phyloP scores from a whole-genome alignment of 1,140 invertebrate species.

The Scaptomyza montana region DNA sequence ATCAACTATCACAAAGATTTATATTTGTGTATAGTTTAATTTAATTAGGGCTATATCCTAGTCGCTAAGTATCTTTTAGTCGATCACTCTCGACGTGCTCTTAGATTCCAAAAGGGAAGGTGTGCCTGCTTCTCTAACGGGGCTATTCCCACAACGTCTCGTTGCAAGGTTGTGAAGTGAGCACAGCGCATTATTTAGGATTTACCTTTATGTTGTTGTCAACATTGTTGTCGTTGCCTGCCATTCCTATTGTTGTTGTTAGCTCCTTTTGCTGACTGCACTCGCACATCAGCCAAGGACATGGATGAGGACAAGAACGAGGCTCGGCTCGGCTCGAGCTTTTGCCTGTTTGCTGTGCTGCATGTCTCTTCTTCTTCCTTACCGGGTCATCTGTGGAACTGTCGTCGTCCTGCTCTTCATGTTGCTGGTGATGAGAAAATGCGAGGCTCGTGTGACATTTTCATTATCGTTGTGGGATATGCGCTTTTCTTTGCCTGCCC shows the following conservation, averaged over 20 bases:
- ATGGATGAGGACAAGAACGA: constrained; percentile 9
- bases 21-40: too few species aligned
- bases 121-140: constrained; percentile 1
- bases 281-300: constrained; percentile 35
- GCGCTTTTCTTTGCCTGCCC: constrained; percentile 58
- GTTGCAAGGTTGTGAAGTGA: constrained; percentile 65
- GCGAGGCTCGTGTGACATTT: constrained; percentile 82
- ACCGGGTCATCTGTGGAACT: constrained; percentile 52
- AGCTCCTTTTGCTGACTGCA: constrained; percentile 57
- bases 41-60: too few species aligned
- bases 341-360: constrained; percentile 5
- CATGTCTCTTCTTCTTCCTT: constrained; percentile 3
- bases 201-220: constrained; percentile 82
- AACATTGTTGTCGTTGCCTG: constrained; percentile 54
- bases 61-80: too few species aligned
- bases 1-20: too few species aligned
- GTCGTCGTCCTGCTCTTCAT: constrained; percentile 24
- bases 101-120: not conserved
- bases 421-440: constrained; percentile 74
- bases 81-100: not conserved
- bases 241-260: constrained; percentile 28
- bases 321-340: constrained; percentile 6
- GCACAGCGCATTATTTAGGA: constrained; percentile 78
- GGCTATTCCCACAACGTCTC: constrained; percentile 55
- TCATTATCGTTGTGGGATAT: constrained; percentile 82